Evolutionary conservation across 2,888 invertebrate genomes (phyloP).

Genomic region (Craniophora ligustri): DNA sequence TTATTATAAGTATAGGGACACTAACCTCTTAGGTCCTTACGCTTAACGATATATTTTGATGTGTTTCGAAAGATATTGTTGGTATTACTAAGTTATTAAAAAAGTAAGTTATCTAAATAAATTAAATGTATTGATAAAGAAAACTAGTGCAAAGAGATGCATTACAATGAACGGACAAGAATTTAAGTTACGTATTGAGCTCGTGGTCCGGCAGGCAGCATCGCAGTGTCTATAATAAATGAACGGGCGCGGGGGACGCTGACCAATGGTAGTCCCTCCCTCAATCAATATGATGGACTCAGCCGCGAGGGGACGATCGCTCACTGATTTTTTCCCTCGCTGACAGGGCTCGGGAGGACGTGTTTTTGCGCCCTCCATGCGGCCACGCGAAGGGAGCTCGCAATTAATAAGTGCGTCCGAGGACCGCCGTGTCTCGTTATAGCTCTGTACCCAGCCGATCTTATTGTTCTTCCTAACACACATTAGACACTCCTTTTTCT

Average conservation of each 20-base stretch:
- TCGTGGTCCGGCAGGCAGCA: constrained; percentile 71
- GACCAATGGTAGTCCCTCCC: constrained; percentile 88
- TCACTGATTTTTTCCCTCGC: constrained; percentile 89
- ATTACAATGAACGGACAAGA: constrained; percentile 62
- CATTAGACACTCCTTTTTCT: constrained; percentile 75
- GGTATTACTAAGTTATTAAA: too few relatives aligned
- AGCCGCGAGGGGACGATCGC: constrained; percentile 88
- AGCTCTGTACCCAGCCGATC: constrained; percentile 36
- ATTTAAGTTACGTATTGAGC: constrained; percentile 50
- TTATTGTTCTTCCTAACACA: constrained; percentile 49
- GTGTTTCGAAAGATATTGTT: too few relatives aligned
- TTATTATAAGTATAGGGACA: too few relatives aligned
- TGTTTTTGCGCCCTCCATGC: constrained; percentile 85
- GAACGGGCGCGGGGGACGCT: constrained; percentile 87
- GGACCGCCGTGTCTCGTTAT: constrained; percentile 57
- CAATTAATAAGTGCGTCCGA: constrained; percentile 85
- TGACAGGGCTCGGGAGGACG: constrained; percentile 87
- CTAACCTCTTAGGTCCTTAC: too few relatives aligned
- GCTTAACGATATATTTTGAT: too few relatives aligned
- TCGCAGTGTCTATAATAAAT: constrained; percentile 89
- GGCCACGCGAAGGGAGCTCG: constrained; percentile 80
- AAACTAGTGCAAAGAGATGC: constrained; percentile 41
- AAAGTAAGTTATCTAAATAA: too few relatives aligned
- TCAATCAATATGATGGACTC: constrained; percentile 90
- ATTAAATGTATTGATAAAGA: constrained; percentile 10